Evolutionary conservation across 2,888 invertebrate genomes (phyloP).

Genomic region (Scelioninae gen. 1): DNA sequence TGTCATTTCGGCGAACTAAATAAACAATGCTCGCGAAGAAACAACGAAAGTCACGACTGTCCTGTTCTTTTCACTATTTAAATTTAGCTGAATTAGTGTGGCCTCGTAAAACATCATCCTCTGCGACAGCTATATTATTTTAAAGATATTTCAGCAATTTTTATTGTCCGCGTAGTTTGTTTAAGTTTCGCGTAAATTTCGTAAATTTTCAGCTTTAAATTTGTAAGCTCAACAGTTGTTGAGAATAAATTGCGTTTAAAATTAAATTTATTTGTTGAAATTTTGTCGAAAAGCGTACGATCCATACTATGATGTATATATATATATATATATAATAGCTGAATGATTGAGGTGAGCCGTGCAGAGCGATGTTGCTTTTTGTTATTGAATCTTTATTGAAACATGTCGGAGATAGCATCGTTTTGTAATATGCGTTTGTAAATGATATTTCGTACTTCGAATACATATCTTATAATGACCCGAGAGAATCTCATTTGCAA

Average conservation of each 20-base stretch:
- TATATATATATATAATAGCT: too few relatives aligned
- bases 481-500: conserved; percentile 60
- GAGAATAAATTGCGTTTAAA: conserved; percentile 48
- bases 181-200: conserved; percentile 46
- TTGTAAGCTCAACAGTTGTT: conserved; percentile 17
- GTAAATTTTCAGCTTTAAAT: too few relatives aligned
- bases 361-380: conserved; percentile 29
- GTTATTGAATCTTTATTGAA: conserved; percentile 54
- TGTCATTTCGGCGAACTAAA: conserved; percentile 40
- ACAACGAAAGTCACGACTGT: conserved; percentile 35
- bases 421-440: conserved; percentile 59
- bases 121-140: conserved; percentile 47
- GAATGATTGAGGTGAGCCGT: conserved; percentile 18
- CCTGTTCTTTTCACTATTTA: conserved; percentile 27
- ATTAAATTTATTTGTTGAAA: conserved; percentile 43
- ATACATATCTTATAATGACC: conserved; percentile 58
- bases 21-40: conserved; percentile 59
- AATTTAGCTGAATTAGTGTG: conserved; percentile 56
- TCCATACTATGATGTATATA: too few relatives aligned
- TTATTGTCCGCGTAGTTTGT: conserved; percentile 52
- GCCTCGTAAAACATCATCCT: conserved; percentile 41
- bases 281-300: too few relatives aligned
- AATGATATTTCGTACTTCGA: conserved; percentile 65
- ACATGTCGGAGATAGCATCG: conserved; percentile 47
- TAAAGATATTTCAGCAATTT: conserved; percentile 59